Base-by-base conservation (phyloP, 2,113 vertebrate species). In the Albula glossodonta region DNA sequence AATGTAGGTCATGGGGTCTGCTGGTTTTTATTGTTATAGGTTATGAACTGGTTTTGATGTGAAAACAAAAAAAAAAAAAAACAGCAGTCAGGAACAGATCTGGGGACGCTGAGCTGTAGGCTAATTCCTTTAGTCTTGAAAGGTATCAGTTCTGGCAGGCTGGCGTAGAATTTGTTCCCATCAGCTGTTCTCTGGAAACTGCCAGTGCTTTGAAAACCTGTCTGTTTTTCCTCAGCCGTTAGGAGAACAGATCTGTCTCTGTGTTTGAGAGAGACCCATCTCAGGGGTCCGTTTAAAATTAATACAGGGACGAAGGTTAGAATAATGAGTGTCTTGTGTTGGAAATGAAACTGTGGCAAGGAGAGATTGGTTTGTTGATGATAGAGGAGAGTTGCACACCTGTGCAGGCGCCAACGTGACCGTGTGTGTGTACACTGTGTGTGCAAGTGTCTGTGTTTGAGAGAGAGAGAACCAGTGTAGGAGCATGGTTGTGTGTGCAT, bases 401-500 rank as follows among this genome's bases (percentile, higher is more conserved):
- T 41, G 31, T 41, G 31, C 31, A 41, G 31, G 31, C 31, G 31
- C 31, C 31, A 41, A 41, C 31, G 31, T 41, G 31, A 41, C 31
- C 31, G 85, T 51, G 80, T 85, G 63, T 4, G 78, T 88, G 82
- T 60, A 3, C 11, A 15, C 17, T 60, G 56, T 60, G 56, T 60
- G 15, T 70, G 19, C 83, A 53, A 79, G 57, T 25, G 52, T n/a
- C 78, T 51, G 84, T 63, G 9, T 57, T 52, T 31, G 9, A 77
- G 53, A 78, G 17, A 51, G n/a, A 53, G 80, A 53, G 80, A 79
- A 60, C 78, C 77, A 80, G 79, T 87, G 78, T 84, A 48, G 78
- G 87, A 83, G 87, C 79, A 11, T 79, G 82, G 83, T 70, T 88
- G 82, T 66, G 53, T 11, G 9, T 9, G n/a, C 82, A 49, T 63